Percentiles rank a stretch among this genome's conserved stretches.
phyloP scores from a whole-genome alignment of 2,888 invertebrate species.

The Ferdinandea cuprea region DNA sequence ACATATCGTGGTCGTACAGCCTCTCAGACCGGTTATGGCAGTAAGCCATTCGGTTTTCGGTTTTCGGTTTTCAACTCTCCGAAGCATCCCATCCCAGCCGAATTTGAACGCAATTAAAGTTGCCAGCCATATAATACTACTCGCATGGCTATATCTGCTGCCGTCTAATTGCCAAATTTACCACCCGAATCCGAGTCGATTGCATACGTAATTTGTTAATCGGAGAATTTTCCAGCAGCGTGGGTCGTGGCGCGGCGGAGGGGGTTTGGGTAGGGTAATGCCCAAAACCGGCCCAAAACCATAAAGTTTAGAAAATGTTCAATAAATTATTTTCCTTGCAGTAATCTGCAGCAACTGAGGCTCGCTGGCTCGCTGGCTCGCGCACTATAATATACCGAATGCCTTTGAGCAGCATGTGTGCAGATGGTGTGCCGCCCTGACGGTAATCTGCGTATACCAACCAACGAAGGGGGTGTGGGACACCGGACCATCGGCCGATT shows the following conservation, averaged over 20 bases:
- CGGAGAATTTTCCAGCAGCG: conserved; percentile 24
- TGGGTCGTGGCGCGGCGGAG: background rate
- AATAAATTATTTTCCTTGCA: conserved; percentile 73
- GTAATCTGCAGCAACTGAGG: conserved; percentile 63
- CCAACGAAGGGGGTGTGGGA: conserved; percentile 14
- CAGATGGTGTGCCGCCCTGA: background rate
- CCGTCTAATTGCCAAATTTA: conserved; percentile 64
- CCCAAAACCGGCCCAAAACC: conserved; percentile 59
- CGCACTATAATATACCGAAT: conserved; percentile 2
- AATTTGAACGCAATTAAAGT: conserved; percentile 62
- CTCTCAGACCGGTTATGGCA: conserved; percentile 41
- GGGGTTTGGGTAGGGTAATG: no score
- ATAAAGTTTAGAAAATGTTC: conserved; percentile 72
- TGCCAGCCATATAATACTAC: conserved; percentile 18
- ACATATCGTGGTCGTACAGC: background rate
- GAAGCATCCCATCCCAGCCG: conserved; percentile 34
- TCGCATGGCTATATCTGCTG: conserved; percentile 21
- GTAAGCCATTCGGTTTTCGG: conserved; percentile 49
- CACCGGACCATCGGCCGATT: conserved; percentile 56
- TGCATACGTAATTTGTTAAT: conserved; percentile 50
- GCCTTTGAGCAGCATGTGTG: conserved; percentile 19
- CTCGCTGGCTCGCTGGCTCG: no score
- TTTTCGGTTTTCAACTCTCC: conserved; percentile 23
- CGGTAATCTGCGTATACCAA: background rate
- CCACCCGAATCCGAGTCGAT: conserved; percentile 38